phyloP scores from a whole-genome alignment of 2,888 invertebrate genomes.

The Hirtodrosophila cameraria region DNA sequence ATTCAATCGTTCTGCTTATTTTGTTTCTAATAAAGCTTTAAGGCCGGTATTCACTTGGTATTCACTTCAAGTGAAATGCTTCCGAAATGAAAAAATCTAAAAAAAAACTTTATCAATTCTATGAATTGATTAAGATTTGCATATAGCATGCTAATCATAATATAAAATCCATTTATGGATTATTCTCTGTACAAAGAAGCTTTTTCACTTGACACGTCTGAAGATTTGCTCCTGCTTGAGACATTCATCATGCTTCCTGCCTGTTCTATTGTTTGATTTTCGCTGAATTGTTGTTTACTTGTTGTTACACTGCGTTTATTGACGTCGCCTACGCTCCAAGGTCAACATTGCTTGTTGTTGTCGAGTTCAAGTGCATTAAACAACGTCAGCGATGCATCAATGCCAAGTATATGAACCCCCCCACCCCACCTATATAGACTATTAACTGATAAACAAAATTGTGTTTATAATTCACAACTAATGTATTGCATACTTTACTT shows the following conservation, averaged over 20 bases:
- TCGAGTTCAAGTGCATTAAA: conserved; percentile 57
- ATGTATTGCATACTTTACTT: conserved; percentile 11
- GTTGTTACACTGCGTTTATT: conserved; percentile 60
- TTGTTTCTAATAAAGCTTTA: no score
- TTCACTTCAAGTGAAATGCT: no score
- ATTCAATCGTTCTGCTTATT: no score
- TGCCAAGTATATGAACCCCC: conserved; percentile 12
- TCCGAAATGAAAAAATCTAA: no score
- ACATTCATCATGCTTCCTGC: conserved; percentile 18
- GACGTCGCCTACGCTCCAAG: conserved; percentile 46
- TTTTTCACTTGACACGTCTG: not conserved
- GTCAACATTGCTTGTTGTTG: conserved; percentile 33
- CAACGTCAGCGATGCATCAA: conserved; percentile 21
- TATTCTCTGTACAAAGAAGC: no score
- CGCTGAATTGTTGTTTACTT: conserved; percentile 63
- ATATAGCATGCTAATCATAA: no score
- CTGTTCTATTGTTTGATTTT: conserved; percentile 40
- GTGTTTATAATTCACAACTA: not conserved
- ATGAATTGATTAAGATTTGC: no score
- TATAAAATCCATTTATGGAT: no score
- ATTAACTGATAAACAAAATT: conserved; percentile 48
- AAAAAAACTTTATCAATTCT: no score
- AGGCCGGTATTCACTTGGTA: no score
- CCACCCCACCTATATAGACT: not conserved
- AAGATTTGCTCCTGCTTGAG: conserved; percentile 9